Conservation (phyloP, 2,888 invertebrate genomes). For the Druceiella hillmani region DNA sequence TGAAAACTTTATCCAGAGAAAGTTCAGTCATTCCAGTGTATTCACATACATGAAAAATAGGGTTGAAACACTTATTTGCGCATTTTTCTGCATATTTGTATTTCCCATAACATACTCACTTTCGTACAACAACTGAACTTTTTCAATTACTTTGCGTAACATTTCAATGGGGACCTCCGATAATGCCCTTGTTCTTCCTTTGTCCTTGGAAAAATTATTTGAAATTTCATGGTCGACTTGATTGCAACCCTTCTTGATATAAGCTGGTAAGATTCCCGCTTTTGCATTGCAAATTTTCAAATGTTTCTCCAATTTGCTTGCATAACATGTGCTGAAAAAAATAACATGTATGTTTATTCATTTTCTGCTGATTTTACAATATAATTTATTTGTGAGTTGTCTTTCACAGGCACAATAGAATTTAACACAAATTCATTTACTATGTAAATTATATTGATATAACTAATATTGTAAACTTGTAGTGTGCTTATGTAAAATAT, state of each 20-base stretch:
- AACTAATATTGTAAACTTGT: too few relatives aligned
- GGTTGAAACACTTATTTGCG: too few relatives aligned
- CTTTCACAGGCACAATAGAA: too few relatives aligned
- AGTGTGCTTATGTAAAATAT: too few relatives aligned
- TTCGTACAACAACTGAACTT: constrained; percentile 39
- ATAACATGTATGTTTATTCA: not conserved
- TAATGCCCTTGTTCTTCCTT: constrained; percentile 31
- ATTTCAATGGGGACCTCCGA: constrained; percentile 31
- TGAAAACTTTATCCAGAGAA: too few relatives aligned
- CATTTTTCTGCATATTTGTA: too few relatives aligned
- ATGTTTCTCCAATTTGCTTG: constrained; percentile 63
- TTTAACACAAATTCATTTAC: too few relatives aligned
- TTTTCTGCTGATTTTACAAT: not conserved
- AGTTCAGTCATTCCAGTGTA: too few relatives aligned
- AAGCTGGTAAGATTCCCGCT: constrained; percentile 42
- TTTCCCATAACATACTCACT: constrained; percentile 33
- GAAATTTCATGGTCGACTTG: constrained; percentile 28
- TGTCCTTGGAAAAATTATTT: constrained; percentile 17
- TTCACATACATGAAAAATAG: too few relatives aligned
- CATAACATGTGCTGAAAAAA: constrained; percentile 58
- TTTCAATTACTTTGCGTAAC: constrained; percentile 34
- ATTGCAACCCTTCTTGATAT: constrained; percentile 51
- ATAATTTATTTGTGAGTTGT: not conserved
- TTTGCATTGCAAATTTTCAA: constrained; percentile 69
- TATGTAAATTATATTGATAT: too few relatives aligned